Evolutionary conservation across 64 coral and sea anemone species (phyloP).

Genomic region (Stichodactyla mertensii): DNA sequence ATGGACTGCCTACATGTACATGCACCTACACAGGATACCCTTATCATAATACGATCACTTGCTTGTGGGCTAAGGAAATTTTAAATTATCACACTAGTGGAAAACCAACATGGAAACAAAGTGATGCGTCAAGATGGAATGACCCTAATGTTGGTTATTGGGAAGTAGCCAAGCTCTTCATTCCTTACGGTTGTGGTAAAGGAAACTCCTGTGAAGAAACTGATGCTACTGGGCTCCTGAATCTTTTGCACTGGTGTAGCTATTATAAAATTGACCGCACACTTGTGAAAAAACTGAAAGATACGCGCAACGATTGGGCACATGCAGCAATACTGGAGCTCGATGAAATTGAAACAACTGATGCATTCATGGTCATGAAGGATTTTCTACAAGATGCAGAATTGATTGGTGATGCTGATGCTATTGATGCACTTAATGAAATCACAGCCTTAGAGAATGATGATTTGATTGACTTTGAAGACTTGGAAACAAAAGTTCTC

Average conservation of each 20-base stretch:
- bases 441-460: constrained; percentile 45
- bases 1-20: background rate
- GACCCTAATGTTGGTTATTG: constrained; percentile 39
- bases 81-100: constrained; percentile 20
- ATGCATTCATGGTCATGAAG: constrained; percentile 51
- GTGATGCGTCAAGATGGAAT: constrained; percentile 47
- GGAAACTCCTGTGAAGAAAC: background rate
- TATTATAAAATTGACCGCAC: background rate
- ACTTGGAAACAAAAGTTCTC: constrained; percentile 44
- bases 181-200: background rate
- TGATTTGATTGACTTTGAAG: constrained; percentile 52
- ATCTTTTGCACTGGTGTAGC: constrained; percentile 21
- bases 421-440: constrained; percentile 34
- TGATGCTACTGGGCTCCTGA: constrained; percentile 24
- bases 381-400: constrained; percentile 66
- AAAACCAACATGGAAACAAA: constrained; percentile 64
- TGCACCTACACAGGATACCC: constrained; percentile 26
- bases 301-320: constrained; percentile 50
- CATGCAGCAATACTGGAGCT: constrained; percentile 56
- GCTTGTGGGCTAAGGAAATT: constrained; percentile 57
- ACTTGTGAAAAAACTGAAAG: background rate
- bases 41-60: constrained; percentile 57
- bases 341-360: constrained; percentile 29
- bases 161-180: constrained; percentile 39
- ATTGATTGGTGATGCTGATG: constrained; percentile 42